Percentiles rank a stretch among this genome's conserved stretches.
phyloP scores from a whole-genome alignment of 1,140 invertebrate genomes.

The Melipona quadrifasciata region DNA sequence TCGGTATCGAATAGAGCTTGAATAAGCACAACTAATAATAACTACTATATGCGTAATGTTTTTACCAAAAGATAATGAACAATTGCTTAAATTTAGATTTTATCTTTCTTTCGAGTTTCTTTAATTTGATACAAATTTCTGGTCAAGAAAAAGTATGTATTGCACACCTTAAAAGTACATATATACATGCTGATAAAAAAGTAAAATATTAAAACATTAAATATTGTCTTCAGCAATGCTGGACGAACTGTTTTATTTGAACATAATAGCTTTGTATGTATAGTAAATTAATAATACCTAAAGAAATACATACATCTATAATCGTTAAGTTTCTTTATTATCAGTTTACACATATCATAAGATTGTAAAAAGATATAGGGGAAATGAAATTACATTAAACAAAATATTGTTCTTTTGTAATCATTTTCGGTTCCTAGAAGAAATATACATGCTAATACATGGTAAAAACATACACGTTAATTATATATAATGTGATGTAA shows the following conservation, averaged over 20 bases:
- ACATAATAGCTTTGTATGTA: not conserved
- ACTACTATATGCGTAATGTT: constrained; percentile 29
- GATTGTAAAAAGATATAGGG: constrained; percentile 35
- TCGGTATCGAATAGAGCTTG: constrained; percentile 57
- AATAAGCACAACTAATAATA: constrained; percentile 38
- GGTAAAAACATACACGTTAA: constrained; percentile 47
- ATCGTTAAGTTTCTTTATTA: constrained; percentile 33
- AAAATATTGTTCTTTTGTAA: not conserved
- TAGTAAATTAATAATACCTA: constrained; percentile 9
- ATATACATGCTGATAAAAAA: not conserved
- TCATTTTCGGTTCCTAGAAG: not conserved
- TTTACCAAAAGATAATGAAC: constrained; percentile 27
- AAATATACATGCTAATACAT: constrained; percentile 17
- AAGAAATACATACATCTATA: constrained; percentile 14
- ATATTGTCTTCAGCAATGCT: constrained; percentile 61
- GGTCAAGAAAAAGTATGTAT: not conserved
- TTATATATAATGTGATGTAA: constrained; percentile 37
- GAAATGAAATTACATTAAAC: constrained; percentile 14
- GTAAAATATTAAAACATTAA: constrained; percentile 6
- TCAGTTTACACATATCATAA: constrained; percentile 57
- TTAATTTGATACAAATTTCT: not conserved
- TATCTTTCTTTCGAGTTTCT: constrained; percentile 20
- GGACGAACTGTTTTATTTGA: constrained; percentile 21
- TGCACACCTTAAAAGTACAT: not conserved
- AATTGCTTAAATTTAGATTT: constrained; percentile 32